Evolutionary conservation across 1,140 invertebrate genomes (phyloP), one percentile per base, ranked within the genome.

Genomic region (Diuraphis noxia): DNA sequence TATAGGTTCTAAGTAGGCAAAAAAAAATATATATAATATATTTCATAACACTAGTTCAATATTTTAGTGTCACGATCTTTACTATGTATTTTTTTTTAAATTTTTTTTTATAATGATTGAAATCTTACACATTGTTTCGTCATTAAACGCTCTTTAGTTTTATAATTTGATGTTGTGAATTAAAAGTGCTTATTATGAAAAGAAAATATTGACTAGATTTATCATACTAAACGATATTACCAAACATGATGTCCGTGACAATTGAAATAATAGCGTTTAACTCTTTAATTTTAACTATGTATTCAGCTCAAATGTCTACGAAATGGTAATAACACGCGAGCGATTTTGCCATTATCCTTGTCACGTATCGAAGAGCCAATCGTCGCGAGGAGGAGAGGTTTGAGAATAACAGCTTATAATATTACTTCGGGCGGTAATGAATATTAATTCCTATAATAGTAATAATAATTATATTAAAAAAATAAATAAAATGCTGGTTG

Each of bases 181-280:
- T 84, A 25, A 19, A 84, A 41, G 30, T 30, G 17, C 17, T n/a
- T 72, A 72, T 84, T n/a, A 41, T n/a, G 40, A 13, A 30, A 84
- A 41, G 40, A 41, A 41, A 84, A 84, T 43, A 43, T 85, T 41
- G 81, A 84, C 81, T 84, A 41, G 81, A 84, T 43, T 85, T 85
- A n/a, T 34, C 17, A 46, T 85, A 85, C 82, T 41, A n/a, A 84
- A 84, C 82, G n/a, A 43, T n/a, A 84, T 43, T 8, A 84, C 30
- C 43, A 34, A 72, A 30, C 38, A n/a, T 85, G 41, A 34, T 43
- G 4, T 85, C 30, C 40, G 82, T 34, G 41, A 34, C 30, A 46
- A 34, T 85, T 85, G n/a, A 43, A 85, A 85, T 85, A 46, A 85
- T 30, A 30, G n/a, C 40, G 30, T 34, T 36, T 34, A 21, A 79